These are phyloP conservation scores for Fabriciana adippe DNA, from an alignment of 2,888 invertebrate genomes.

Conservation along the genomic window DNA sequence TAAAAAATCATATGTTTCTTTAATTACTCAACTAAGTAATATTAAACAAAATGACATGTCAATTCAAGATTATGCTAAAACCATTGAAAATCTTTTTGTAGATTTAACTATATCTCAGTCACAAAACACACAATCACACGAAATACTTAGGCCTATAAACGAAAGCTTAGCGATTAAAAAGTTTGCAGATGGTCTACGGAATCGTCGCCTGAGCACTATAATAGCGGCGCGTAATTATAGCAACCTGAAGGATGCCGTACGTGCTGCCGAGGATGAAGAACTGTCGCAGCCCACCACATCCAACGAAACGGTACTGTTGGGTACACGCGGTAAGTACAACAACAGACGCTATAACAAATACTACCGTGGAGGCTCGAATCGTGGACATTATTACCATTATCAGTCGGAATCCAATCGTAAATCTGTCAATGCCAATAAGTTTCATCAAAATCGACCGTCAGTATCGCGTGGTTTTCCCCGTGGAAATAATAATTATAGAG, in stretches of 20 bases:
- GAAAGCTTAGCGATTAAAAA: constrained; percentile 35
- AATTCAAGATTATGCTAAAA: no score
- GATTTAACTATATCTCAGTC: no score
- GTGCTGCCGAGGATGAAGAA: constrained; percentile 32
- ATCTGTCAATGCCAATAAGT: background rate
- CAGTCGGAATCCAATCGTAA: background rate
- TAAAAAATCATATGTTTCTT: no score
- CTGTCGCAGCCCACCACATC: constrained; percentile 10
- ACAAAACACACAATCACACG: background rate
- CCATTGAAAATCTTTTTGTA: no score
- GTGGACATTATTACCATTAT: background rate
- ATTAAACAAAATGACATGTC: no score
- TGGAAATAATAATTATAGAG: constrained; percentile 9
- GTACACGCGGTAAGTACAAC: constrained; percentile 1
- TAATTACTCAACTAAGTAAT: no score
- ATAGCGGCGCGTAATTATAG: constrained; percentile 30
- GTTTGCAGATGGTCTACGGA: constrained; percentile 34
- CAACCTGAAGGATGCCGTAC: constrained; percentile 30
- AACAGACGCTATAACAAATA: no score
- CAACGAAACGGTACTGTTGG: background rate
- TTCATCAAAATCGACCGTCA: constrained; percentile 6
- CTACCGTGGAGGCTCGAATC: no score
- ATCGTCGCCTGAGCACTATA: constrained; percentile 29
- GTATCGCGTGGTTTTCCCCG: constrained; percentile 2
- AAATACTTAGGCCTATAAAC: constrained; percentile 25